phyloP scores from a whole-genome alignment of 2,888 invertebrate genomes.

The Hyposoter dolosus region DNA sequence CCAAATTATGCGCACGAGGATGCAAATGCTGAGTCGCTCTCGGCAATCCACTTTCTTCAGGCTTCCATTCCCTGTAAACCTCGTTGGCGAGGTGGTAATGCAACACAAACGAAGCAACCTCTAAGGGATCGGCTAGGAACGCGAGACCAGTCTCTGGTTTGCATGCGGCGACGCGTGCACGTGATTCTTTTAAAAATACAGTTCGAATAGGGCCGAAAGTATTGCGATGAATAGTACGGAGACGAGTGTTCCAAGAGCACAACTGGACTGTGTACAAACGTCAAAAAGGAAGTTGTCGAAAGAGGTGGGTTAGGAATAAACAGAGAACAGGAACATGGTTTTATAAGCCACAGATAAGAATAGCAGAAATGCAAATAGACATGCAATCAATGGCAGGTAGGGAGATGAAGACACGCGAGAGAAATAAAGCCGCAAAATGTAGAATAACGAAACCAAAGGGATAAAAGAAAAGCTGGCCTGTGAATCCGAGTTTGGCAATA shows the following conservation, averaged over 20 bases:
- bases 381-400: constrained; percentile 16
- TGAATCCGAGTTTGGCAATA: background rate
- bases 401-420: constrained; percentile 57
- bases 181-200: constrained; percentile 66
- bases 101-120: constrained; percentile 51
- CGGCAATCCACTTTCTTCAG: constrained; percentile 33
- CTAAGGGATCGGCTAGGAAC: constrained; percentile 46
- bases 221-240: constrained; percentile 3
- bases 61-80: constrained; percentile 15
- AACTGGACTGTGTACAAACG: background rate
- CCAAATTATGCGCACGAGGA: constrained; percentile 72
- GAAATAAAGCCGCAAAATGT: constrained; percentile 36
- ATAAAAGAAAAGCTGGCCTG: background rate
- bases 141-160: constrained; percentile 43
- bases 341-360: constrained; percentile 40
- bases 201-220: background rate
- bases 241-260: background rate
- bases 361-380: constrained; percentile 35
- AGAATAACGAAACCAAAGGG: constrained; percentile 36
- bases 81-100: constrained; percentile 42
- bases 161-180: constrained; percentile 53
- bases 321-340: constrained; percentile 36
- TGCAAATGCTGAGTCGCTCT: constrained; percentile 69
- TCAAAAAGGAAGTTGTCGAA: background rate
- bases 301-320: constrained; percentile 27